Evolutionary conservation across 2,888 invertebrate genomes (phyloP), one percentile per base, ranked within the genome.

Genomic region (Macrophya alboannulata): DNA sequence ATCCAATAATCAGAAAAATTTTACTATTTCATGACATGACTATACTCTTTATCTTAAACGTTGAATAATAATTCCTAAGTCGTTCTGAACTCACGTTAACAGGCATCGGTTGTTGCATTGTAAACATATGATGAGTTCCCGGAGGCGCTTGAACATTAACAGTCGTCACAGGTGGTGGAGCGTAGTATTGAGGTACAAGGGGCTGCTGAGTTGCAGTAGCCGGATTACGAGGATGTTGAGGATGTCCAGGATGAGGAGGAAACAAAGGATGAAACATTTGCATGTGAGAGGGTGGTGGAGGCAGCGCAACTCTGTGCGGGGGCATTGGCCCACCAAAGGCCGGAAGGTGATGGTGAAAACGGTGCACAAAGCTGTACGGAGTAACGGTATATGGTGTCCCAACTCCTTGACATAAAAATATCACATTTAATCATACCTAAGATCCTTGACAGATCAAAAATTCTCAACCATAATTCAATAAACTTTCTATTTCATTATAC

Each of bases 351-450:
- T 95, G 95, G 88, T 95, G 95, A 88, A 95, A 95, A 8, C 96
- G 95, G 89, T 97, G 97, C 12, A 96, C 95, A 92, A 97, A 97
- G 89, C 96, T 96, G 92, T 97, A 97, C 37, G 97, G 96, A 82
- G 94, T 94, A 25, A 95, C 94, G 0, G 95, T 95, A 88, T 96
- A 96, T 59, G 96, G 96, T 89, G 95, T 93, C 1, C 95, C 94
- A 87, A 96, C 92, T 85, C 93, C 93, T 93, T 87, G 6, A 62
- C 21, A 62, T 17, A 62, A 21, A 62, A 17, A 55, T 9, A 6
- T 17, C 0, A 31, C 37, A 55, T 48, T 31, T 6, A 48, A 6
- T 45, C 10, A 40, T 94, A 86, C 95, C 95, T 72, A 96, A 92
- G n/a, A 6, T 55, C 31, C 31, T n/a, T n/a, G n/a, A 55, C 0